phyloP scores from a whole-genome alignment of 2,797 vertebrate species.

The Enteromius thamalakanensis region DNA sequence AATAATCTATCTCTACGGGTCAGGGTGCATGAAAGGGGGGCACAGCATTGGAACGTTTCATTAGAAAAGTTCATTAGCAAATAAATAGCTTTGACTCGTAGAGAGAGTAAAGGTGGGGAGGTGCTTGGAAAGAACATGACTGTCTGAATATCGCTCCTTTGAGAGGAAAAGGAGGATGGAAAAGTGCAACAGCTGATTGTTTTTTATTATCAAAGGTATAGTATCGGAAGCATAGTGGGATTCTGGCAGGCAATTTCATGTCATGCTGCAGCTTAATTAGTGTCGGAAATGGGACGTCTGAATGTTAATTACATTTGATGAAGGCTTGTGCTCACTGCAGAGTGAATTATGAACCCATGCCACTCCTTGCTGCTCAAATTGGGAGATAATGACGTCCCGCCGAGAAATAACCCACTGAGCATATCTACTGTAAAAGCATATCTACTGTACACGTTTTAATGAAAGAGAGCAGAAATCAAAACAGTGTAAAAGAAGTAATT shows the following conservation, averaged over 20 bases:
- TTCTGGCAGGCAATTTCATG: conserved; percentile 26
- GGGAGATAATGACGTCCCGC: conserved; percentile 7
- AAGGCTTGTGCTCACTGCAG: conserved; percentile 4
- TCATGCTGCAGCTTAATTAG: conserved; percentile 35
- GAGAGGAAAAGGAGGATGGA: conserved; percentile 3
- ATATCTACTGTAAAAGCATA: neutral
- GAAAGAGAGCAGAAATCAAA: conserved; percentile 12
- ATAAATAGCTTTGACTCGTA: conserved; percentile 53
- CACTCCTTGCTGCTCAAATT: neutral
- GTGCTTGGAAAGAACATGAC: conserved; percentile 2
- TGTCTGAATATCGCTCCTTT: conserved; percentile 15
- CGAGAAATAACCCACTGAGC: conserved; percentile 3
- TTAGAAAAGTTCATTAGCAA: conserved; percentile 61
- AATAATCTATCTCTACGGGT: conserved; percentile 68
- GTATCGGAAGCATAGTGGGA: conserved; percentile 12
- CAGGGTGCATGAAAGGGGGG: conserved; percentile 48
- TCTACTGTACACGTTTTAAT: neutral
- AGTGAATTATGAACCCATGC: conserved; percentile 30
- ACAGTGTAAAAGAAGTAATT: conserved; percentile 52
- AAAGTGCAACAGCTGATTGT: conserved; percentile 9
- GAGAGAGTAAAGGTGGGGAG: conserved; percentile 7
- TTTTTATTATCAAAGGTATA: conserved; percentile 18
- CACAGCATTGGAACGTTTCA: conserved; percentile 47
- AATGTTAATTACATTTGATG: conserved; percentile 36
- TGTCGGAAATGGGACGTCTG: conserved; percentile 18